Evolutionary conservation across 53 echinoderm and acorn worm genomes (phyloP).

Genomic region (Astropecten irregularis): DNA sequence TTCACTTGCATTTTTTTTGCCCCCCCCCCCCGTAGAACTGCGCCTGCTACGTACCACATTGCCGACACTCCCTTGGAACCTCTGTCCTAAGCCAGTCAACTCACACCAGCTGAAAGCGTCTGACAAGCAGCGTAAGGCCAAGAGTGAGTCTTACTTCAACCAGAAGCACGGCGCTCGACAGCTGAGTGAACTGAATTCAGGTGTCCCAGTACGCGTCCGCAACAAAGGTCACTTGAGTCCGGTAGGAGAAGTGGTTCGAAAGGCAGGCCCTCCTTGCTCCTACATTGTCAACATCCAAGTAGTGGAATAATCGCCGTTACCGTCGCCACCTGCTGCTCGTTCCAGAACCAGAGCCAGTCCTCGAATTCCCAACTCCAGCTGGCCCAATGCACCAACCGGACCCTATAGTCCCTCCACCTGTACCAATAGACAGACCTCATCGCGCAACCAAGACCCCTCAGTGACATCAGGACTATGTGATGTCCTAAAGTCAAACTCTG

Average conservation of each 20-base stretch:
- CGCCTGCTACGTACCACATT: neutral
- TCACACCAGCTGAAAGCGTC: neutral
- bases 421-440: no score
- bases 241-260: constrained; percentile 2
- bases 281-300: neutral
- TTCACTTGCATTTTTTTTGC: no score
- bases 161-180: constrained; percentile 24
- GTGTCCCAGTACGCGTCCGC: constrained; percentile 14
- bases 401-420: neutral
- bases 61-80: neutral
- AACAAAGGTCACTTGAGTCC: constrained; percentile 20
- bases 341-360: neutral
- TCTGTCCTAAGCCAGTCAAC: neutral
- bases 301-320: constrained; percentile 4
- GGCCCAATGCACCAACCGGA: neutral
- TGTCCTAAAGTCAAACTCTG: no score
- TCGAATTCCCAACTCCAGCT: neutral
- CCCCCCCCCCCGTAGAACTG: no score
- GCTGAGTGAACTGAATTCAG: constrained; percentile 9
- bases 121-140: neutral
- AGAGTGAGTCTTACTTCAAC: constrained; percentile 18
- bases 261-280: neutral
- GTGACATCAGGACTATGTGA: no score
- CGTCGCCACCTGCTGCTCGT: constrained; percentile 1
- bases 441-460: no score